Evolutionary conservation across 2,797 vertebrate species (phyloP), one percentile per base, ranked within the genome.

Genomic region (Sebastolobus alascanus): DNA sequence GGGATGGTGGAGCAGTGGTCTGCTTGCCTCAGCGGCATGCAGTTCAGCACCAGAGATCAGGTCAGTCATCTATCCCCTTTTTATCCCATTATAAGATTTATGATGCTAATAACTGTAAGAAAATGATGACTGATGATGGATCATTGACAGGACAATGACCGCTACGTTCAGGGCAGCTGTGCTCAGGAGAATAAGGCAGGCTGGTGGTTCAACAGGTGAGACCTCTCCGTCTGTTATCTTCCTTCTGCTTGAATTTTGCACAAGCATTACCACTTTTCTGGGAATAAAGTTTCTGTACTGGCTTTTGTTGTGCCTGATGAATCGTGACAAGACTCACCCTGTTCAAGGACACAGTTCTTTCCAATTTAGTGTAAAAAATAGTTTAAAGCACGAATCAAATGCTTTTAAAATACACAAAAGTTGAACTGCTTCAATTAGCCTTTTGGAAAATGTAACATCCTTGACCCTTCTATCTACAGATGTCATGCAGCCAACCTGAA

Each of bases 171-270:
- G 66, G 97, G 97, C 85, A 98, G 90, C 93, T 98, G 97, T 79
- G 97, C 97, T 1, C 63, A 90, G 77, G 97, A 98, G 90, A 97
- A 96, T 82, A 90, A 92, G 58, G 95, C 94, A 0, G 97, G 97
- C 12, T 98, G 97, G 97, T 98, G 97, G 97, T 98, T 96, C 80
- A 98, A 98, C 95, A 97, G 97, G 97, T 98, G 92, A 88, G 85
- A 46, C 27, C 37, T 74, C 2, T 52, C 27, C 37, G 3, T 55
- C 29, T 27, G 9, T 33, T n/a, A 14, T 50, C 22, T 56, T 40
- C 9, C 4, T 13, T 33, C 16, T 43, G 54, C 14, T 16, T 50
- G 22, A 55, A 35, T 35, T 8, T 67, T 65, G 38, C 18, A 65
- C 25, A 40, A 40, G 1, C 46, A 52, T 33, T 16, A 16, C 20